These are phyloP conservation scores for Ophion costatus DNA, from an alignment of 2,888 invertebrate species.

Conservation along the genomic window DNA sequence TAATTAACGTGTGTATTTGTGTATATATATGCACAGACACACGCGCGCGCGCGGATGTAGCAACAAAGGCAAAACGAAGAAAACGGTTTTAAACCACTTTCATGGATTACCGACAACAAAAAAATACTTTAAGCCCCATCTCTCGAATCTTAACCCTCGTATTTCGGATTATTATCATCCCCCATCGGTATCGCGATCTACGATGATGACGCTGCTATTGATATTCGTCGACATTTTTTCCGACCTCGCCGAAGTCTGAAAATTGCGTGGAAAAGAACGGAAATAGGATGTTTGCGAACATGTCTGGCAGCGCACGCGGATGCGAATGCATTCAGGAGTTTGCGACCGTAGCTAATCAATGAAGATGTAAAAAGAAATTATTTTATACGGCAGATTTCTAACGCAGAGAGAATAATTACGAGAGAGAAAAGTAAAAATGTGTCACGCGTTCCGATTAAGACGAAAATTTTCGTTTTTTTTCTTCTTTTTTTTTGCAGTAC, in stretches of 20 bases:
- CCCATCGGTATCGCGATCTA: background rate
- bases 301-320: background rate
- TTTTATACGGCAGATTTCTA: constrained; percentile 57
- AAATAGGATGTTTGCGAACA: constrained; percentile 16
- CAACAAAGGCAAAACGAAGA: constrained; percentile 1
- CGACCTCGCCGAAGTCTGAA: constrained; percentile 18
- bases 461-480: constrained; percentile 14
- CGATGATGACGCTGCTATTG: too few species aligned
- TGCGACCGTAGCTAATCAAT: constrained; percentile 31
- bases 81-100: constrained; percentile 26
- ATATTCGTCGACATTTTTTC: constrained; percentile 5
- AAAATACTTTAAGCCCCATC: background rate
- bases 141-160: background rate
- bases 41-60: background rate
- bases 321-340: constrained; percentile 43
- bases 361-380: constrained; percentile 48
- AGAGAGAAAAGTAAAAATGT: constrained; percentile 15
- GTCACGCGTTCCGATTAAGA: constrained; percentile 12
- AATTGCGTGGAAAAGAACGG: background rate
- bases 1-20: constrained; percentile 28
- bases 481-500: constrained; percentile 4
- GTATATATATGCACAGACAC: too few species aligned
- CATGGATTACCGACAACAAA: constrained; percentile 18
- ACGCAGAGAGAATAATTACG: constrained; percentile 18
- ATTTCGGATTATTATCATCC: background rate